Conservation (phyloP, 2,888 invertebrate species). For the Caenorhabditis sp. region DNA sequence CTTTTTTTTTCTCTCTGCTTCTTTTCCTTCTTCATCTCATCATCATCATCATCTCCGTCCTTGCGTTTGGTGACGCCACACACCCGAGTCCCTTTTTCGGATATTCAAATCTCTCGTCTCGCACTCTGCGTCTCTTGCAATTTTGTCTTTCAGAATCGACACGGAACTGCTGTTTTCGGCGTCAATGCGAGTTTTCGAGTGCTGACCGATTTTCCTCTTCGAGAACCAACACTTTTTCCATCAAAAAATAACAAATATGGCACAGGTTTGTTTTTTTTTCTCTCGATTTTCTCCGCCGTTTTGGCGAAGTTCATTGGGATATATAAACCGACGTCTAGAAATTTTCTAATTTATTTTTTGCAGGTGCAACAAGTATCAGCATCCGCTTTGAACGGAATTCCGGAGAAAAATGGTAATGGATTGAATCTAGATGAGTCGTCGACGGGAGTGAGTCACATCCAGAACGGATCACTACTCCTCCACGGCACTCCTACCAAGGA, state of each 20-base stretch:
- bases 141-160: conserved; percentile 19
- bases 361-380: conserved; percentile 55
- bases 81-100: conserved; percentile 24
- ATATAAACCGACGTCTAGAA: too few relatives aligned
- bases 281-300: too few relatives aligned
- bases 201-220: conserved; percentile 9
- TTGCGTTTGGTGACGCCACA: conserved; percentile 26
- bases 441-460: conserved; percentile 21
- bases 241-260: conserved; percentile 19
- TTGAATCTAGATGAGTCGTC: conserved; percentile 22
- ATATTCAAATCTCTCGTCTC: conserved; percentile 50
- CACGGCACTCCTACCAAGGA: conserved; percentile 54
- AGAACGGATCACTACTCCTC: conserved; percentile 34
- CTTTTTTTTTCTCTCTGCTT: conserved; percentile 2
- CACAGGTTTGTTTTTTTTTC: conserved; percentile 24
- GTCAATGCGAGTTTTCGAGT: conserved; percentile 44
- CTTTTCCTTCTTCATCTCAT: conserved; percentile 9
- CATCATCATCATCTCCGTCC: conserved; percentile 11
- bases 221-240: not conserved
- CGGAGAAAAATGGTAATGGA: conserved; percentile 46
- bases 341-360: conserved; percentile 12
- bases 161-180: conserved; percentile 14
- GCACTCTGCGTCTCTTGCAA: conserved; percentile 4
- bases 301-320: too few relatives aligned
- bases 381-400: conserved; percentile 38